Conservation (phyloP, 2,113 vertebrate species). For the Nothocercus julius region DNA sequence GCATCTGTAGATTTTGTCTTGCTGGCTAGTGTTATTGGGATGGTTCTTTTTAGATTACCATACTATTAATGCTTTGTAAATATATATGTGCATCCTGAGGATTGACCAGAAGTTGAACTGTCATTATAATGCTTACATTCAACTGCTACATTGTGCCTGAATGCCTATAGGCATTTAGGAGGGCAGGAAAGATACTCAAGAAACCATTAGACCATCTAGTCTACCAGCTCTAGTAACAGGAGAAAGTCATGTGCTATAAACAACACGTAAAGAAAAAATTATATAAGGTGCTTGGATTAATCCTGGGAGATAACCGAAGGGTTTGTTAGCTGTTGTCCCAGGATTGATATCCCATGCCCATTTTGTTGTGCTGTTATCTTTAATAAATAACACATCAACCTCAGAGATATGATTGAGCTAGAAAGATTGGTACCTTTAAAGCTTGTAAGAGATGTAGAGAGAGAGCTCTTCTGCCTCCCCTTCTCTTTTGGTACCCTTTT, state of each 20-base stretch:
- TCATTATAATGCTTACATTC: neutral
- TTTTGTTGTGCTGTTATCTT: neutral
- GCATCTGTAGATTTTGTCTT: constrained; percentile 68
- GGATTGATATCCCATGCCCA: neutral
- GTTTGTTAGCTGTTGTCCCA: neutral
- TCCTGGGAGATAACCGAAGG: neutral
- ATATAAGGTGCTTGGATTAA: neutral
- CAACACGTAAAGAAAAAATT: constrained; percentile 12
- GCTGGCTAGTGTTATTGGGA: constrained; percentile 20
- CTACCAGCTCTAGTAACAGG: neutral
- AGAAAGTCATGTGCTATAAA: neutral
- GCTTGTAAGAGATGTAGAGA: neutral
- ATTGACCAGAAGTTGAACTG: constrained; percentile 4
- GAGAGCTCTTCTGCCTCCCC: neutral
- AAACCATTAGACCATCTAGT: constrained; percentile 1
- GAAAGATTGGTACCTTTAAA: neutral
- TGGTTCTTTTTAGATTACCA: constrained; percentile 17
- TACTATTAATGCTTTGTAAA: constrained; percentile 17
- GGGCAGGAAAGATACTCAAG: neutral
- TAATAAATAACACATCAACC: neutral
- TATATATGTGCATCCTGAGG: constrained; percentile 16
- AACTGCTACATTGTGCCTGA: constrained; percentile 11
- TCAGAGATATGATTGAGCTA: neutral
- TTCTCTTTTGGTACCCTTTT: neutral
- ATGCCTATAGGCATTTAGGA: neutral